Evolutionary conservation across 1,140 invertebrate species (phyloP).

Genomic region (Neodiprion pinetum): DNA sequence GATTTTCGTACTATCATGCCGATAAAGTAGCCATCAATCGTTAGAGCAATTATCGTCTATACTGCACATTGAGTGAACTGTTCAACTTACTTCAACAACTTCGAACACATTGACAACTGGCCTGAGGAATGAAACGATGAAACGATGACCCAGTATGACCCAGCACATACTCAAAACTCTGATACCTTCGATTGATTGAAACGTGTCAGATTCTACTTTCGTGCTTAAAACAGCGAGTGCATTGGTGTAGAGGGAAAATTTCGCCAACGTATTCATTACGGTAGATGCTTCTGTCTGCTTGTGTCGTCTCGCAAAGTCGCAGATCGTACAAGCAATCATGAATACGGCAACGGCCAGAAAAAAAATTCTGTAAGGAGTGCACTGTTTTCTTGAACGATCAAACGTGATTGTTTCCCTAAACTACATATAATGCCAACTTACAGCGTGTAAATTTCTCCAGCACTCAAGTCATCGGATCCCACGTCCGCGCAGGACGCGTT

Average conservation of each 20-base stretch:
- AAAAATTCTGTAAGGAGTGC: slow-evolving; percentile 14
- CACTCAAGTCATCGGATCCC: too few relatives aligned
- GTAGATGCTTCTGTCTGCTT: not conserved
- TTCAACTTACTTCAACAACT: slow-evolving; percentile 24
- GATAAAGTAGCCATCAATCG: too few relatives aligned
- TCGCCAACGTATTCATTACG: not conserved
- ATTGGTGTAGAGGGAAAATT: slow-evolving; percentile 29
- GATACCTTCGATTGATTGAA: slow-evolving; percentile 49
- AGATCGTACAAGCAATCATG: slow-evolving; percentile 24
- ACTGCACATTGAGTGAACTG: too few relatives aligned
- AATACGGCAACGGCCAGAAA: slow-evolving; percentile 16
- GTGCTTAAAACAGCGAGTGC: slow-evolving; percentile 36
- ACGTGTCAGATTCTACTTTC: slow-evolving; percentile 17
- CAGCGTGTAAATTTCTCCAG: too few relatives aligned
- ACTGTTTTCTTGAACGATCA: too few relatives aligned
- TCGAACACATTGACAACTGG: slow-evolving; percentile 29
- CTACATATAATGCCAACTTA: too few relatives aligned
- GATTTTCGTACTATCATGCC: too few relatives aligned
- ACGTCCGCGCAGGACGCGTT: too few relatives aligned
- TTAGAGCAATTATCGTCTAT: too few relatives aligned
- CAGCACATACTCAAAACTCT: slow-evolving; percentile 53
- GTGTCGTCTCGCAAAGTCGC: slow-evolving; percentile 11
- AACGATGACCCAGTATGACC: slow-evolving; percentile 54
- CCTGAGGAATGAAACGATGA: slow-evolving; percentile 28
- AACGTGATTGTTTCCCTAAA: too few relatives aligned